These are phyloP conservation scores for Talpa occidentalis DNA, from an alignment of 2,113 vertebrate species.

Conservation along the genomic window DNA sequence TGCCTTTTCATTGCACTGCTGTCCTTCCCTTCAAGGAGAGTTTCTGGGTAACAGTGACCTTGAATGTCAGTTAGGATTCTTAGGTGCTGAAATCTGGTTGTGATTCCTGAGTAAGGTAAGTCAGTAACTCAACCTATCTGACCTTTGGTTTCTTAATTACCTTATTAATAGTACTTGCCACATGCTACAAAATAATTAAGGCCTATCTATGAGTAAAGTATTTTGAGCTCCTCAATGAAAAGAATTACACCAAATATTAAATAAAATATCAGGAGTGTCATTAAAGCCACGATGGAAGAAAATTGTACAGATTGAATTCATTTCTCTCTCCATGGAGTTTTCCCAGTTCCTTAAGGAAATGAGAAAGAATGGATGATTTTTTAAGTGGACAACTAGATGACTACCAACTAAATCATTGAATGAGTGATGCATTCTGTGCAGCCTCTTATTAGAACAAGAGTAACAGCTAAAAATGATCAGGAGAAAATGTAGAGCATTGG, in stretches of 20 bases:
- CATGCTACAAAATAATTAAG: not conserved
- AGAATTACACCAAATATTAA: not conserved
- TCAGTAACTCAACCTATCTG: not conserved
- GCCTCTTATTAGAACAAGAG: not conserved
- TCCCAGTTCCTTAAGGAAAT: not conserved
- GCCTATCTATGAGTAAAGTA: not conserved
- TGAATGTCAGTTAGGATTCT: not conserved
- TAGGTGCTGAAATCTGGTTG: not conserved
- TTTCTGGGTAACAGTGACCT: too few species aligned
- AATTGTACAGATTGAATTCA: not conserved
- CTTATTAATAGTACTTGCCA: not conserved
- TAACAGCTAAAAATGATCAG: not conserved
- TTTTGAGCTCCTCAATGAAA: not conserved
- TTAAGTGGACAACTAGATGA: not conserved
- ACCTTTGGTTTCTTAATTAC: not conserved
- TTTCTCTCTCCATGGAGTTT: not conserved
- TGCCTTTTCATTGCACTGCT: not conserved
- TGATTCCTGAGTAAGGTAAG: not conserved
- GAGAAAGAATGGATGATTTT: not conserved
- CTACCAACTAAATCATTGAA: not conserved
- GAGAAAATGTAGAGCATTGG: not conserved
- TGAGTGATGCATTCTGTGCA: not conserved
- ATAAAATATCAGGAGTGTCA: conserved; percentile 25
- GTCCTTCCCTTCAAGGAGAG: not conserved
- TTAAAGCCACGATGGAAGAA: conserved; percentile 2